phyloP scores from a whole-genome alignment of 1,140 invertebrate genomes.

The Neodiprion pinetum region DNA sequence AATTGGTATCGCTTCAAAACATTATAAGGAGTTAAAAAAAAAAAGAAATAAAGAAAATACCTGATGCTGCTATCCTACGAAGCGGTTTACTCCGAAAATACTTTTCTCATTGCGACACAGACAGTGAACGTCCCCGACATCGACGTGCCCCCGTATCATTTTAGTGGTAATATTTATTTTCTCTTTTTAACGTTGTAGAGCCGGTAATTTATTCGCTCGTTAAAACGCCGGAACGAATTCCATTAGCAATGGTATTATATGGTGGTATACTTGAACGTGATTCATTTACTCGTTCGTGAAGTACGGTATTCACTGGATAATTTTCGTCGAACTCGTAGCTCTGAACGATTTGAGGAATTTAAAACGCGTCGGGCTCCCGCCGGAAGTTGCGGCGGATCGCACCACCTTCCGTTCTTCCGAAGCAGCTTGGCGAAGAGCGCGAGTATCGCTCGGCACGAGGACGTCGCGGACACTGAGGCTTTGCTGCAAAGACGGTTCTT shows the following conservation, averaged over 20 bases:
- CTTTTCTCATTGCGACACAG: background rate
- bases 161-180: background rate
- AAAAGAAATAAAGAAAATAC: background rate
- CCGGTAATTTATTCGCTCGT: background rate
- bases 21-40: too few relatives aligned
- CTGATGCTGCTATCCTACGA: background rate
- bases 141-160: background rate
- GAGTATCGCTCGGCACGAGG: background rate
- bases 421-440: background rate
- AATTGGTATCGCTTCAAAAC: too few relatives aligned
- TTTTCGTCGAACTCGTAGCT: too few relatives aligned
- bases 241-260: too few relatives aligned
- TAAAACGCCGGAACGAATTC: too few relatives aligned
- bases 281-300: too few relatives aligned
- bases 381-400: background rate
- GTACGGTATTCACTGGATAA: too few relatives aligned
- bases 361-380: too few relatives aligned
- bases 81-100: background rate
- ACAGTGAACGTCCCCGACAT: background rate
- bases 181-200: background rate
- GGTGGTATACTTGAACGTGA: too few relatives aligned
- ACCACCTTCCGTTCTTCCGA: background rate
- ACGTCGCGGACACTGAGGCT: background rate
- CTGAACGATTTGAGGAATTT: too few relatives aligned
- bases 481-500: conserved; percentile 1